Base-by-base conservation (phyloP, 2,888 invertebrate genomes). In the Tanypteryx hageni region DNA sequence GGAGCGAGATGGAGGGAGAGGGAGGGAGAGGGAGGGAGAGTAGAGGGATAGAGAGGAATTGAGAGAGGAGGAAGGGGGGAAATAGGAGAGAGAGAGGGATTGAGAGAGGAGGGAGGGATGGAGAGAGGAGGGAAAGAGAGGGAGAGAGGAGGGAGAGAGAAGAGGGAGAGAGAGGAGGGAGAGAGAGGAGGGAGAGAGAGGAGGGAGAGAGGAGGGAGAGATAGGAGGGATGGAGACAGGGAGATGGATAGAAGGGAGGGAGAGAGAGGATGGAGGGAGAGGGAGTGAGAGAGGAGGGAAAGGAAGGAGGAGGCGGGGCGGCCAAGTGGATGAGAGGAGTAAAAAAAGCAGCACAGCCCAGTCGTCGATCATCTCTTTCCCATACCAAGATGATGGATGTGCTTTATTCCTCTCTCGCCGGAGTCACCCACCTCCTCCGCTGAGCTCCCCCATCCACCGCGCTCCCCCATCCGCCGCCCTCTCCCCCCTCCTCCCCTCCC, bases 301-400 rank as follows among this genome's bases (percentile, higher is more conserved):
- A 22, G n/a, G n/a, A n/a, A n/a, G n/a, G n/a, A n/a, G n/a, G n/a
- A 16, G 11, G n/a, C 7, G 11, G 27, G 3, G 83, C 3, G 76
- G 44, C 44, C 44, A 44, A 44, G 44, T n/a, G 64, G 89, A 44
- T 64, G 59, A n/a, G 83, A 56, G 83, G 18, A 18, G 76, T 9
- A 83, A 83, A 83, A 83, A 82, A 83, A 57, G 89, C 27, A 89
- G 18, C 14, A 64, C 31, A 68, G 44, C 61, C 22, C 16, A 64
- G 86, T 86, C 86, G 89, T 89, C 89, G 89, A 89, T 89, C 89
- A 89, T 68, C 61, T 82, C 83, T 83, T 83, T 83, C 83, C 64
- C 31, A 27, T 27, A 27, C 86, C 27, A 68, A 64, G 89, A 89
- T 89, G 89, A 89, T 89, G 89, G 89, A 89, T 89, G 89, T 56